Percentiles rank a stretch among this genome's conserved stretches.
Conservation (phyloP, 2,797 vertebrate genomes). For the Parotocinclus haroldoi region DNA sequence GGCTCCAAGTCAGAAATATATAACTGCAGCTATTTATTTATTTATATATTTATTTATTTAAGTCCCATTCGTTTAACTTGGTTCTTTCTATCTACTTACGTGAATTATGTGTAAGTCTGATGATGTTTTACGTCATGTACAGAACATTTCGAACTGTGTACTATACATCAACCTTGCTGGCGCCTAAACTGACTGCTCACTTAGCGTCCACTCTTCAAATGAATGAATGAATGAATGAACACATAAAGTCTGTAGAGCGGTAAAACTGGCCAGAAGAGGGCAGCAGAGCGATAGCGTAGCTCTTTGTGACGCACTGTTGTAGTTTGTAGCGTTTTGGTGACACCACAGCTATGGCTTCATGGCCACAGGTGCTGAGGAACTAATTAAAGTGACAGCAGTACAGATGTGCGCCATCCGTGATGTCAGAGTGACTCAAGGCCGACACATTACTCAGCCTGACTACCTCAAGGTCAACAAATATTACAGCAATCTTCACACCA, state of each 20-base stretch:
- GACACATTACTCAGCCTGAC: conserved; percentile 31
- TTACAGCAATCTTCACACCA: conserved; percentile 6
- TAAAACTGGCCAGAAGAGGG: conserved; percentile 56
- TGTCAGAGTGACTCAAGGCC: conserved; percentile 48
- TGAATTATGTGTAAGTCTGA: too few species aligned
- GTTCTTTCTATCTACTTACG: too few species aligned
- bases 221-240: too few species aligned
- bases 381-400: conserved; percentile 43
- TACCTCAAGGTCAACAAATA: conserved; percentile 34
- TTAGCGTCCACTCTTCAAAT: too few species aligned
- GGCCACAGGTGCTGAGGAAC: conserved; percentile 18
- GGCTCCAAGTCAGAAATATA: too few species aligned
- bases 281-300: conserved; percentile 32
- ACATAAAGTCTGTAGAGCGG: neutral
- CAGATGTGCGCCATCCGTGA: conserved; percentile 44
- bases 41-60: too few species aligned
- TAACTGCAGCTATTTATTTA: too few species aligned
- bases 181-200: too few species aligned
- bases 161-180: too few species aligned
- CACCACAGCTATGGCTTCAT: conserved; percentile 15
- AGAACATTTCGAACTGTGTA: too few species aligned
- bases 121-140: too few species aligned
- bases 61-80: too few species aligned
- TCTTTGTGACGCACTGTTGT: neutral
- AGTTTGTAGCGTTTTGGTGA: neutral